A percentile compares a stretch with the other conserved stretches of the same genome.
phyloP scores from a whole-genome alignment of 2,888 invertebrate genomes.

The Adelphocoris suturalis region DNA sequence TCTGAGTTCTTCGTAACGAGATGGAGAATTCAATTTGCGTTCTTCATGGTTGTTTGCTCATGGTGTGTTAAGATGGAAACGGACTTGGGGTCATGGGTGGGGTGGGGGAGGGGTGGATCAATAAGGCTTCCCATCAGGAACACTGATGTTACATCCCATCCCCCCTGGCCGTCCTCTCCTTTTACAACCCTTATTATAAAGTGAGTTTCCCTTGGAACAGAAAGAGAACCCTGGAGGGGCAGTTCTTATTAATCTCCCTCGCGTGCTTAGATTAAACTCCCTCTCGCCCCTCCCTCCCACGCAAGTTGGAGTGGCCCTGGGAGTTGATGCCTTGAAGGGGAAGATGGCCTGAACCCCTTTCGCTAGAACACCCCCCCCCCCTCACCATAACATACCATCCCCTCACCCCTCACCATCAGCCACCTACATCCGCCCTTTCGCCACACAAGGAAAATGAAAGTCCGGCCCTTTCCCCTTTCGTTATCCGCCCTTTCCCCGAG shows the following conservation, averaged over 20 bases:
- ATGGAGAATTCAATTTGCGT: no score
- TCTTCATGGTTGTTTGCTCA: no score
- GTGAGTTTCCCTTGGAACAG: slow-evolving; percentile 50
- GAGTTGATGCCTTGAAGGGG: slow-evolving; percentile 53
- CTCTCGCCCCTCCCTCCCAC: not conserved
- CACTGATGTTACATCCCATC: slow-evolving; percentile 3
- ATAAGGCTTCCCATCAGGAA: slow-evolving; percentile 54
- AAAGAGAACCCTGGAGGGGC: slow-evolving; percentile 25
- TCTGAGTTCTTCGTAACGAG: no score
- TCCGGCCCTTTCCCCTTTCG: slow-evolving; percentile 28
- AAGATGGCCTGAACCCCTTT: slow-evolving; percentile 20
- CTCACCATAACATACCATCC: not conserved
- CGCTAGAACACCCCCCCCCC: not conserved
- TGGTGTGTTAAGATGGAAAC: slow-evolving; percentile 13
- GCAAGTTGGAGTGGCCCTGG: not conserved
- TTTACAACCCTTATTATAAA: slow-evolving; percentile 58
- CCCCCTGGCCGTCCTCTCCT: slow-evolving; percentile 37
- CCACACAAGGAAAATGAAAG: slow-evolving; percentile 43
- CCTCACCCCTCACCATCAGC: not conserved
- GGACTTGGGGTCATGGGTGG: not conserved
- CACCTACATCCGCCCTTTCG: not conserved
- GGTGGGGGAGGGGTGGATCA: not conserved
- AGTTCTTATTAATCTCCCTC: slow-evolving; percentile 62
- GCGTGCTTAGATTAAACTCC: slow-evolving; percentile 51
- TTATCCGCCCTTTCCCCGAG: slow-evolving; percentile 40